Evolutionary conservation across 1,140 invertebrate genomes (phyloP), one percentile per base, ranked within the genome.

Genomic region (Bradynema listronoti): DNA sequence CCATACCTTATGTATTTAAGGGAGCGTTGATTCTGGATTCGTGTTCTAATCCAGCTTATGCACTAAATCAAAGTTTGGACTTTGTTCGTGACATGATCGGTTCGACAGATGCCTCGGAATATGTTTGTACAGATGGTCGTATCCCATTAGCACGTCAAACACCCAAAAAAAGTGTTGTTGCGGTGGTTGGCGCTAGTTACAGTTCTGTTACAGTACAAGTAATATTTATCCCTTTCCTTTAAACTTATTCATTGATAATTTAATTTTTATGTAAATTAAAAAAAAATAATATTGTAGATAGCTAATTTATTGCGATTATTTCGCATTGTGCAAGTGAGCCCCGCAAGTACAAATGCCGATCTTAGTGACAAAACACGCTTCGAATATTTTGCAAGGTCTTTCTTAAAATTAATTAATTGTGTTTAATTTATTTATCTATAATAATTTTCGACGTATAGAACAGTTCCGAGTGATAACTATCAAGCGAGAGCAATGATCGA

Each of bases 21-120:
- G n/a, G n/a, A n/a, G n/a, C n/a, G n/a, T n/a, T n/a, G n/a, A n/a
- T n/a, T n/a, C n/a, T n/a, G n/a, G n/a, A n/a, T n/a, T n/a, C n/a
- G n/a, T n/a, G n/a, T n/a, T n/a, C n/a, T n/a, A n/a, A n/a, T n/a
- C n/a, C n/a, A n/a, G 87, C 87, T 0, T 88, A 87, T 78, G 88
- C 87, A 0, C 80, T 89, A 0, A 87, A 89, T 75, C 87, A 89
- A 69, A 86, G 85, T 46, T 81, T 89, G 66, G 86, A 88, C 73
- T 89, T 89, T 73, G 86, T 89, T 4, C 66, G 79, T 27, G 79
- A 79, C 46, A 69, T 78, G 66, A 77, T 82, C 65, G 80, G 75
- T 32, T 79, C 72, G 2, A 73, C 80, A 24, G 80, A 81, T 54
- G 65, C 58, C 0, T 64, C 62, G 7, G 68, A 78, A 43, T 78